A percentile compares a stretch with the other conserved stretches of the same genome.
Evolutionary conservation across 2,113 vertebrate genomes (phyloP).

Genomic region (Ranitomeya imitator): DNA sequence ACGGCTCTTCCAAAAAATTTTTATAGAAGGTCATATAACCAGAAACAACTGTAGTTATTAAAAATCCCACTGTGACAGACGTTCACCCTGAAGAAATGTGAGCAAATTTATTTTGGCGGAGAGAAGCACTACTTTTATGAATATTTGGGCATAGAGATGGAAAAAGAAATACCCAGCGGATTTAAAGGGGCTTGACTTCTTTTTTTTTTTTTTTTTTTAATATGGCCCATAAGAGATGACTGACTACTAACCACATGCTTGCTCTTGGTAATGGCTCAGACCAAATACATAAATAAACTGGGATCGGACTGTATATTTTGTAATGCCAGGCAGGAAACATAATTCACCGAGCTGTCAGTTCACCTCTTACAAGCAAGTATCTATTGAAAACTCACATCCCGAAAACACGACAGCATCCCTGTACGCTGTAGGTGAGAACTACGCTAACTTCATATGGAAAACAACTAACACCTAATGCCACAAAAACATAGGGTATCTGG

Average conservation of each 20-base stretch:
- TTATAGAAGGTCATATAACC: neutral
- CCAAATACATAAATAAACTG: slow-evolving; percentile 28
- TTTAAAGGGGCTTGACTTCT: neutral
- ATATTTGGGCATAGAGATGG: neutral
- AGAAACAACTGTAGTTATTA: neutral
- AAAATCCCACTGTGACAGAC: neutral
- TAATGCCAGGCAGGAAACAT: slow-evolving; percentile 33
- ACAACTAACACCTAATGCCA: no score
- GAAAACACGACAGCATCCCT: neutral
- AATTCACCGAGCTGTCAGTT: neutral
- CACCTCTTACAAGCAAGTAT: slow-evolving; percentile 18
- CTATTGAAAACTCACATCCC: slow-evolving; percentile 1
- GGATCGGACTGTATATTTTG: neutral
- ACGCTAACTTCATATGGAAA: no score
- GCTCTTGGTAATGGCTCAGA: slow-evolving; percentile 16
- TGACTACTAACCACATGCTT: slow-evolving; percentile 26
- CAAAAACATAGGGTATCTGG: no score
- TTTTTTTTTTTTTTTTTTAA: neutral
- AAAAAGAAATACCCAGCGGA: slow-evolving; percentile 1
- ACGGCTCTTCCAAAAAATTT: neutral
- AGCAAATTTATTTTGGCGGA: slow-evolving; percentile 1
- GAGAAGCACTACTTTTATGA: neutral
- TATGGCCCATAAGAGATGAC: neutral
- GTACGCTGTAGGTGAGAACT: neutral
- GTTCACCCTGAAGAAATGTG: neutral